phyloP scores from a whole-genome alignment of 1,140 invertebrate species.

The Drusus annulatus region DNA sequence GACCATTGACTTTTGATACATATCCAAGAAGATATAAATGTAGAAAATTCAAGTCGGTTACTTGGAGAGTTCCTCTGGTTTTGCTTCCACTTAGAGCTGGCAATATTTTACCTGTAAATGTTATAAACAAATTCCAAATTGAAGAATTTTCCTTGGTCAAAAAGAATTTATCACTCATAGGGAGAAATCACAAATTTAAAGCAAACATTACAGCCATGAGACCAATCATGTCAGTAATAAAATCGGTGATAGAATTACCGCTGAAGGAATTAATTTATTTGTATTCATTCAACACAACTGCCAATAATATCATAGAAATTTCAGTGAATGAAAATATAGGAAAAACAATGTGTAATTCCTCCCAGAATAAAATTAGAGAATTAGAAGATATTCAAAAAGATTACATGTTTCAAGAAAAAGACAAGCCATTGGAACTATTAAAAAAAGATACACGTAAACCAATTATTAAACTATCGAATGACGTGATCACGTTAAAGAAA shows the following conservation, averaged over 20 bases:
- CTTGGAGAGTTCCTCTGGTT: conserved; percentile 14
- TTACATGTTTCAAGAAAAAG: too few species aligned
- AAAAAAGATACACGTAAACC: too few species aligned
- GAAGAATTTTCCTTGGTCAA: not conserved
- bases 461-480: too few species aligned
- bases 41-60: conserved; percentile 22
- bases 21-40: not conserved
- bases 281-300: not conserved
- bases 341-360: too few species aligned
- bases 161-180: not conserved
- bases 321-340: too few species aligned
- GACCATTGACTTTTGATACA: not conserved
- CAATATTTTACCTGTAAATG: not conserved
- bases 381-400: too few species aligned
- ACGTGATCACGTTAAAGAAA: too few species aligned
- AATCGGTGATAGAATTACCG: conserved; percentile 11
- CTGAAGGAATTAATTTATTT: not conserved
- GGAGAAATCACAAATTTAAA: conserved; percentile 4
- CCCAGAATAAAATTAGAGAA: too few species aligned
- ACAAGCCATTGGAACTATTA: too few species aligned
- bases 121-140: not conserved
- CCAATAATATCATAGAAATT: too few species aligned
- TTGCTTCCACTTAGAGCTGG: not conserved
- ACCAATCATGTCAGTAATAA: not conserved
- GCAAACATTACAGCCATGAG: not conserved